Evolutionary conservation across 2,888 invertebrate genomes (phyloP).

Genomic region (Tupiocoris notatus): DNA sequence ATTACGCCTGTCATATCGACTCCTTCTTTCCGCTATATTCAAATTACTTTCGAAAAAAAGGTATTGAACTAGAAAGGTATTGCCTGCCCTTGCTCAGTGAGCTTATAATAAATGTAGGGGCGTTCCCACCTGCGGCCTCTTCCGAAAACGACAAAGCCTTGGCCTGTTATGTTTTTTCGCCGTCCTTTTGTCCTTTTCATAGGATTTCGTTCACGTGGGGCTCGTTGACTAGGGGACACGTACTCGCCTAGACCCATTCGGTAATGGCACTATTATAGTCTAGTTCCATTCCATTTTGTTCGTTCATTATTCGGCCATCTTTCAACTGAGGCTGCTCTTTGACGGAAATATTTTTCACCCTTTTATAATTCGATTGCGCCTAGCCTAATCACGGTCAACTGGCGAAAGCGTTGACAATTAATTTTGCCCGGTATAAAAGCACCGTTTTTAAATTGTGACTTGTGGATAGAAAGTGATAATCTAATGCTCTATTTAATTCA

Average conservation of each 20-base stretch:
- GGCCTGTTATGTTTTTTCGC: background rate
- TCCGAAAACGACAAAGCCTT: background rate
- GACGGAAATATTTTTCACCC: background rate
- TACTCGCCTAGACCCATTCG: conserved; percentile 25
- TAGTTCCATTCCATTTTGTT: conserved; percentile 33
- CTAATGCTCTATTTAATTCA: too few species aligned
- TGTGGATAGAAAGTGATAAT: too few species aligned
- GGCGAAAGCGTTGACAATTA: too few species aligned
- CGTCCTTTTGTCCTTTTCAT: background rate
- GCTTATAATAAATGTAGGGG: conserved; percentile 33
- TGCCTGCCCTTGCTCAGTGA: background rate
- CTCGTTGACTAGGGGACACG: conserved; percentile 1
- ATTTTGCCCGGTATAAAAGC: too few species aligned
- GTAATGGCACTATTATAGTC: conserved; percentile 40
- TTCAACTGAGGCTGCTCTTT: background rate
- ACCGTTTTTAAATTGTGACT: too few species aligned
- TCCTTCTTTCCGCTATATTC: conserved; percentile 30
- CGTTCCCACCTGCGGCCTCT: conserved; percentile 36
- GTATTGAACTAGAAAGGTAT: too few species aligned
- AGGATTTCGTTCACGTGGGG: background rate
- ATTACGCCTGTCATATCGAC: conserved; percentile 24
- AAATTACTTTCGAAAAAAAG: conserved; percentile 22
- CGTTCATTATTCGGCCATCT: conserved; percentile 16
- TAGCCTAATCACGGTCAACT: too few species aligned
- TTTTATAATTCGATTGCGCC: too few species aligned